phyloP scores from a whole-genome alignment of 2,888 invertebrate genomes.

The Pelosia muscerda region DNA sequence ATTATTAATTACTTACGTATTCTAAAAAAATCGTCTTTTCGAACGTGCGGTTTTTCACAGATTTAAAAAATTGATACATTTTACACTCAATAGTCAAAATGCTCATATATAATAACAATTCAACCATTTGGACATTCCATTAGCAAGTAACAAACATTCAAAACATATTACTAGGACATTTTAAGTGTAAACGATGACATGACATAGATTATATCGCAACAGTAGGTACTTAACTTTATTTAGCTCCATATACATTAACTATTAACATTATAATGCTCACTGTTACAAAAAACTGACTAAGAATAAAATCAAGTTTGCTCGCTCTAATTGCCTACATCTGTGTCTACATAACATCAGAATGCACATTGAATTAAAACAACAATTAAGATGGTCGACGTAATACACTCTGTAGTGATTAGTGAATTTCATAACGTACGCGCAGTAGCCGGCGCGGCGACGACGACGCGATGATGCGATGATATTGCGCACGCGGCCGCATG shows the following conservation, averaged over 20 bases:
- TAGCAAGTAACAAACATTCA: too few relatives aligned
- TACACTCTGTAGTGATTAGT: conserved; percentile 33
- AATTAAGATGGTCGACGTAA: conserved; percentile 47
- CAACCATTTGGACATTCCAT: too few relatives aligned
- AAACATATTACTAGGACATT: too few relatives aligned
- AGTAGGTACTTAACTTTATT: neutral
- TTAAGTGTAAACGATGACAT: neutral
- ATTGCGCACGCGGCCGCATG: conserved; percentile 6
- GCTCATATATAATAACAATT: too few relatives aligned
- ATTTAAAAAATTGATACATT: too few relatives aligned
- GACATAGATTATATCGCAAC: neutral
- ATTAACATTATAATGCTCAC: neutral
- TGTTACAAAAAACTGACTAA: conserved; percentile 21
- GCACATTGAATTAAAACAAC: conserved; percentile 32
- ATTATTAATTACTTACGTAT: too few relatives aligned
- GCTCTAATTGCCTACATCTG: conserved; percentile 45
- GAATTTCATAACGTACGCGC: conserved; percentile 43
- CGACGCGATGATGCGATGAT: neutral
- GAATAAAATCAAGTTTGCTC: conserved; percentile 24
- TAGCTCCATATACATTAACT: conserved; percentile 26
- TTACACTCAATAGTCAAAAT: too few relatives aligned
- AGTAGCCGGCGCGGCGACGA: conserved; percentile 24
- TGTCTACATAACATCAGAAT: conserved; percentile 26
- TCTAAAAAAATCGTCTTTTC: too few relatives aligned
- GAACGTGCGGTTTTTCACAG: too few relatives aligned